Conservation (phyloP, 2,888 invertebrate genomes). For the Phymatocera aterrima region DNA sequence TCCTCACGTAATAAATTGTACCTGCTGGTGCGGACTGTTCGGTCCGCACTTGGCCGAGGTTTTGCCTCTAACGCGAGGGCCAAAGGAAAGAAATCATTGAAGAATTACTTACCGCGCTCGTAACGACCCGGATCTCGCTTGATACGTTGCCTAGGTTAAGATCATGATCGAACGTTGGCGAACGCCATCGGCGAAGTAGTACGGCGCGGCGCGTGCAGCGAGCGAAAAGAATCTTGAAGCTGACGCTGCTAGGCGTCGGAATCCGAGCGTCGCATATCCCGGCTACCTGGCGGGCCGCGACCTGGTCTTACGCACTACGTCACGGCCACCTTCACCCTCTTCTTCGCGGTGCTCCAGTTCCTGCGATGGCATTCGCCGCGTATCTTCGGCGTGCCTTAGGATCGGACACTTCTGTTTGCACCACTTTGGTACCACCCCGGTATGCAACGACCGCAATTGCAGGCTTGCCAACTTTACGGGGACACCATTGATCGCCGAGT, state of each 20-base stretch:
- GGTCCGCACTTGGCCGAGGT: neutral
- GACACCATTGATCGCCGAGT: constrained; percentile 28
- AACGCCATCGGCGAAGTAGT: constrained; percentile 45
- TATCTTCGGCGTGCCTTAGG: constrained; percentile 60
- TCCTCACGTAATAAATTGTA: neutral
- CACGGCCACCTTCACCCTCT: constrained; percentile 48
- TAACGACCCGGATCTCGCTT: constrained; percentile 23
- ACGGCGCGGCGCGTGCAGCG: constrained; percentile 52
- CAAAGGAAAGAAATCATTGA: neutral
- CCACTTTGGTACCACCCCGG: constrained; percentile 56
- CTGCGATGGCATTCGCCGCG: constrained; percentile 60
- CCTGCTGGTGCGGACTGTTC: neutral
- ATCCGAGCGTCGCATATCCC: constrained; percentile 63
- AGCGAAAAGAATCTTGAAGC: constrained; percentile 58
- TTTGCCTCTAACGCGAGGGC: neutral
- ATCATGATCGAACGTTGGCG: constrained; percentile 36
- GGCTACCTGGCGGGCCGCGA: constrained; percentile 58
- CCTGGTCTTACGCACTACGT: constrained; percentile 45
- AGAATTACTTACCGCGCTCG: constrained; percentile 11
- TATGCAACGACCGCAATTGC: constrained; percentile 51
- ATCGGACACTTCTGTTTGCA: constrained; percentile 64
- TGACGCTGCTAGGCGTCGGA: constrained; percentile 64
- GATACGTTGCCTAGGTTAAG: constrained; percentile 35
- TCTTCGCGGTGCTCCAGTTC: constrained; percentile 61
- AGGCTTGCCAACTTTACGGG: constrained; percentile 41